These are phyloP conservation scores for Galerucella calmariensis DNA, from an alignment of 2,888 invertebrate genomes.

Conservation along the genomic window DNA sequence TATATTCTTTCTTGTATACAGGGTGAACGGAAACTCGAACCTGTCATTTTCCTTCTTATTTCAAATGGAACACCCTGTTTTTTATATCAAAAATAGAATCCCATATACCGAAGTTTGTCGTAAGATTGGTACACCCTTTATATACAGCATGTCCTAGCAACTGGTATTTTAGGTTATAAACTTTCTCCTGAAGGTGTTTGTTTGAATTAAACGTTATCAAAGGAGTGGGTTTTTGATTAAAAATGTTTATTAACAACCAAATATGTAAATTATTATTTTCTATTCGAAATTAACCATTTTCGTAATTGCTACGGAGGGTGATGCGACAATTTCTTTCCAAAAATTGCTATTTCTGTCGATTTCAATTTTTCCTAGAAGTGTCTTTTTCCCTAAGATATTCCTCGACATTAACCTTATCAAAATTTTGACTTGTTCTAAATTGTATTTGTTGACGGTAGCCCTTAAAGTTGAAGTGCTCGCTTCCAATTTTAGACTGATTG, in stretches of 20 bases:
- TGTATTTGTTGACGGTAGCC: conserved; percentile 73
- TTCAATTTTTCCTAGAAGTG: conserved; percentile 73
- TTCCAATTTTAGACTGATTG: conserved; percentile 82
- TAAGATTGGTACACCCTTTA: neutral
- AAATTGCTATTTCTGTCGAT: conserved; percentile 74
- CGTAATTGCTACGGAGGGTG: conserved; percentile 69
- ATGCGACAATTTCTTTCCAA: conserved; percentile 72
- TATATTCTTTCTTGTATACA: too few species aligned
- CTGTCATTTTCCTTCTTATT: too few species aligned
- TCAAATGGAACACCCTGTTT: too few species aligned
- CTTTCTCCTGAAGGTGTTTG: too few species aligned
- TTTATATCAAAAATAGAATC: too few species aligned
- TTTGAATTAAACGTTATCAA: too few species aligned
- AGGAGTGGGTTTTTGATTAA: too few species aligned
- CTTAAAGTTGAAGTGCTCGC: conserved; percentile 73
- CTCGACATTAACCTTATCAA: conserved; percentile 75
- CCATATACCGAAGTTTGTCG: too few species aligned
- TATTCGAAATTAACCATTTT: conserved; percentile 72
- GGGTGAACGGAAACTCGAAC: too few species aligned
- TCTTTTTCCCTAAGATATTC: conserved; percentile 76
- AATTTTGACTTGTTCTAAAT: conserved; percentile 73
- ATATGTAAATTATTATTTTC: too few species aligned
- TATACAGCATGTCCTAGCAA: neutral
- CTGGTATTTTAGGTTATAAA: too few species aligned
- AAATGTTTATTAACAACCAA: too few species aligned